Base-by-base conservation (phyloP, 2,113 vertebrate species). In the Aegithalos caudatus region DNA sequence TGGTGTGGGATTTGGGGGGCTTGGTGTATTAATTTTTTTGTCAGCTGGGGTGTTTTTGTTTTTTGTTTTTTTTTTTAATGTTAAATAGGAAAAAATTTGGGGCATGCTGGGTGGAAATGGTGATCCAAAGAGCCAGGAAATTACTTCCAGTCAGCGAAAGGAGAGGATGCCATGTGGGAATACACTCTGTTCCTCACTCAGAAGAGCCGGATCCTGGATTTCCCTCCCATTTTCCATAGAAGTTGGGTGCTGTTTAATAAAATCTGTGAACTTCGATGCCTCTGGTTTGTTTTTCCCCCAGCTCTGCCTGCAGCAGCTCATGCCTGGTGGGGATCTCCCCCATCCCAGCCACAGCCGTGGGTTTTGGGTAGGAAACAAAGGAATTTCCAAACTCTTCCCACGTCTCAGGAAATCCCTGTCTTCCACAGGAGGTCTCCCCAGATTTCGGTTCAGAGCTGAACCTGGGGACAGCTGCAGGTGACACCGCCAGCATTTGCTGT, bases 141-240 rank as follows among this genome's bases (percentile, higher is more conserved):
- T 57, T 14, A 11, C 45, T 35, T 47, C 11, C 61, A 87, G 61
- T 3, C 1, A 8, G 44, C 1, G 2, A 84, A 57, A 56, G n/a
- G 48, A 47, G 62, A 50, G 51, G 62, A 24, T 29, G 35, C 4
- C 6, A 11, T 0, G 4, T 31, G 80, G 69, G 29, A 94, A 38
- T 4, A 25, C 58, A 11, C 45, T 12, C 2, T 0, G 25, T 19
- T 11, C 14, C 38, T 71, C 0, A 0, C 25, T 21, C 28, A 27
- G 47, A 11, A 33, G 38, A 70, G 12, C 33, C 29, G 54, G 20
- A 64, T 61, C 20, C 11, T 1, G 5, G 33, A 25, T 35, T 57
- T 10, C 4, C 17, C 12, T 22, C 6, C 1, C 0, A 0, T 58
- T 71, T 82, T 42, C 56, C 19, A 5, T 0, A 57, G 50, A 29